These are phyloP conservation scores for Nesogale talazaci DNA, from an alignment of 2,113 vertebrate species.

Conservation along the genomic window DNA sequence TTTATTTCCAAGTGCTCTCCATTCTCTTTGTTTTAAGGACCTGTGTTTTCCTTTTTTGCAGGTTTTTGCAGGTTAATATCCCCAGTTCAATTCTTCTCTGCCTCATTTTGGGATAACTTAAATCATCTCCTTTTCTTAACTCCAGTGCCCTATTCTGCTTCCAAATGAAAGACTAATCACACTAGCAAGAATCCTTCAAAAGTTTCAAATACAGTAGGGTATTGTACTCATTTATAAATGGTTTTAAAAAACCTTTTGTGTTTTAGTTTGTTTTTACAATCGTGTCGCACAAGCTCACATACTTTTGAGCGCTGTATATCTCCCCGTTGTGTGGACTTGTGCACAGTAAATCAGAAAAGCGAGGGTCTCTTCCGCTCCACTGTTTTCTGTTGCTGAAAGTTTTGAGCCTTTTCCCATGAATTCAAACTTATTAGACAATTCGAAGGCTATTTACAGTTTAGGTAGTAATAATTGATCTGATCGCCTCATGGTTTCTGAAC, in stretches of 20 bases:
- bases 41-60: neutral
- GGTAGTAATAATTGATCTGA: neutral
- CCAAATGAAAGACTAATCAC: neutral
- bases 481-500: neutral
- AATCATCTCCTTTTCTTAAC: neutral
- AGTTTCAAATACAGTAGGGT: neutral
- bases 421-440: neutral
- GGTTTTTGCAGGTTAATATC: neutral
- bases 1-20: neutral
- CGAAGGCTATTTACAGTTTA: constrained; percentile 33
- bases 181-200: neutral
- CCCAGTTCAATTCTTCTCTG: neutral
- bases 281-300: neutral
- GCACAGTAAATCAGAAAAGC: constrained; percentile 17
- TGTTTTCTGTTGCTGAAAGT: neutral
- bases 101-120: neutral
- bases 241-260: neutral
- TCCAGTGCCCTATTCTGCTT: neutral
- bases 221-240: constrained; percentile 10
- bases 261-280: neutral
- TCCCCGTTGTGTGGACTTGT: neutral
- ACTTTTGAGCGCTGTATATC: neutral
- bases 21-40: neutral
- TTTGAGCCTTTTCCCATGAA: neutral
- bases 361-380: no score